Evolutionary conservation across 2,888 invertebrate species (phyloP), one percentile per base, ranked within the genome.

Genomic region (Acanthopleura granulata): DNA sequence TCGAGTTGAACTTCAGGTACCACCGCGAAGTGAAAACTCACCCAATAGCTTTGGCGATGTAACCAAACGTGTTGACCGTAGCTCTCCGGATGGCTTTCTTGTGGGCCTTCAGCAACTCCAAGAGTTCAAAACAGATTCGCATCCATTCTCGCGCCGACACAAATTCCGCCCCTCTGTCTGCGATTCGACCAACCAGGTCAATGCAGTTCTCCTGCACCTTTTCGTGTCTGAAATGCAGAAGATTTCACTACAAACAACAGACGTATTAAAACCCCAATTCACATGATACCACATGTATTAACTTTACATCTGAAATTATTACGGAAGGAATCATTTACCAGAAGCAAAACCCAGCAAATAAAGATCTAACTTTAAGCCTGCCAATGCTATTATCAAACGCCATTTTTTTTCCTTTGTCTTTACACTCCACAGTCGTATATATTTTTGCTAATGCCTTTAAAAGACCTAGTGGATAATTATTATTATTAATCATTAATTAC

Each of bases 201-300:
- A 99, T 99, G 90, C 99, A 99, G 91, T 99, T 99, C 91, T 99
- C 99, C 93, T 99, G 99, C 75, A 99, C 99, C 94, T 96, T 93
- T 84, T 93, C 93, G 82, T 93, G 93, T 81, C 93, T 91, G 85
- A 51, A 86, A 83, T 49, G 74, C 3, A 40, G 9, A 6, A 40
- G 40, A 40, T 40, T 6, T 40, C 4, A n/a, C 75, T 61, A 57
- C 22, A 18, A 70, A 14, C n/a, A 70, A 49, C 49, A 72, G 25
- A 72, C 51, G 25, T 14, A n/a, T 27, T 27, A 25, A 72, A 1
- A 16, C 15, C 25, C 29, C 12, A n/a, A 72, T 22, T 27, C 51
- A 50, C 51, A 27, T 22, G 16, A 12, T 27, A n/a, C n/a, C n/a
- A n/a, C n/a, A n/a, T n/a, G n/a, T n/a, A n/a, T n/a, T n/a, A n/a